phyloP scores from a whole-genome alignment of 2,113 vertebrate genomes.

The Alexandromys fortis region DNA sequence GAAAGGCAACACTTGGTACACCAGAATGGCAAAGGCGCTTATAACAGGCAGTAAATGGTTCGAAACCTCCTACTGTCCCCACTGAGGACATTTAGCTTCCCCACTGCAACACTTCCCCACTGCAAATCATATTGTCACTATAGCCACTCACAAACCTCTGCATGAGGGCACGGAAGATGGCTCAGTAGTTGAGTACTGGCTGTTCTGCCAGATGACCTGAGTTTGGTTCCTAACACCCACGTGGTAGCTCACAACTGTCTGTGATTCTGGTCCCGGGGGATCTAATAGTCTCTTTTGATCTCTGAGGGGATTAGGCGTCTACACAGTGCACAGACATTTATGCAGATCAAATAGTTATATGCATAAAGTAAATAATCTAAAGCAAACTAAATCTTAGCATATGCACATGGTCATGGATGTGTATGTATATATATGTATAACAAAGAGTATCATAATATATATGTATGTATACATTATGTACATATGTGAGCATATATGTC shows the following conservation, averaged over 20 bases:
- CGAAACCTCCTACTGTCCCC: background rate
- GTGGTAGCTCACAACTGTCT: background rate
- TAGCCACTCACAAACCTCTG: background rate
- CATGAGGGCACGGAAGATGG: background rate
- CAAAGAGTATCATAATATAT: background rate
- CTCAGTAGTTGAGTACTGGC: background rate
- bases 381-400: background rate
- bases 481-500: too few relatives aligned
- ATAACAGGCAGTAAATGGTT: background rate
- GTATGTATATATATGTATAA: background rate
- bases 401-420: too few relatives aligned
- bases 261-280: background rate
- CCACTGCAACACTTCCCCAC: background rate
- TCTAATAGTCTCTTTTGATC: background rate
- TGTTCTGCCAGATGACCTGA: background rate
- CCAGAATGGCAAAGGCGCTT: background rate
- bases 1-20: background rate
- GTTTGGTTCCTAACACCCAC: background rate
- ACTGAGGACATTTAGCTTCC: fast-evolving
- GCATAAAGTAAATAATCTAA: background rate
- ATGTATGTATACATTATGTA: background rate
- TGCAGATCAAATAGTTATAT: background rate
- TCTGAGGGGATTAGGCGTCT: background rate
- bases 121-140: background rate
- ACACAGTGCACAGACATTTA: background rate